Evolutionary conservation across 1,140 invertebrate genomes (phyloP).

Genomic region (Leguminivora glycinivorella): DNA sequence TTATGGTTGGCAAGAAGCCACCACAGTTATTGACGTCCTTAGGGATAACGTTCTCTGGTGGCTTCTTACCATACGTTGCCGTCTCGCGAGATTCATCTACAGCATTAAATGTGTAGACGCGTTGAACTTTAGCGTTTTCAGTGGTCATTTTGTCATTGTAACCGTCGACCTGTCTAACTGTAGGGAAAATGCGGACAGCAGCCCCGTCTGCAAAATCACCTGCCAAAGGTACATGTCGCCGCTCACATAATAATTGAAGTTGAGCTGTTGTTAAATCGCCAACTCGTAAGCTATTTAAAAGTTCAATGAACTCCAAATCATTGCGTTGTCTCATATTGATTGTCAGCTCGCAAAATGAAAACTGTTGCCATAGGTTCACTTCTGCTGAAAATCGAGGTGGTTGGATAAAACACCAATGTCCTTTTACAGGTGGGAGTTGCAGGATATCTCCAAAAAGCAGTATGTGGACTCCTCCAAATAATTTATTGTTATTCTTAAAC

Average conservation of each 20-base stretch:
- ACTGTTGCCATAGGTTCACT: constrained; percentile 35
- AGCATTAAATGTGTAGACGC: constrained; percentile 33
- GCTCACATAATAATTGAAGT: constrained; percentile 34
- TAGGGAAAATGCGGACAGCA: constrained; percentile 40
- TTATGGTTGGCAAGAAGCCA: constrained; percentile 28
- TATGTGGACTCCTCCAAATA: constrained; percentile 39
- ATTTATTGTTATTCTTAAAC: constrained; percentile 39
- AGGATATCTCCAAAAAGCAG: constrained; percentile 45
- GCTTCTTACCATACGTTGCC: constrained; percentile 30
- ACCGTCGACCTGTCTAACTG: constrained; percentile 39
- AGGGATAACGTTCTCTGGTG: constrained; percentile 29
- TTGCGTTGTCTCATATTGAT: constrained; percentile 35
- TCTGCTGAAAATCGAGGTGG: constrained; percentile 33
- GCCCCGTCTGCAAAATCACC: constrained; percentile 41
- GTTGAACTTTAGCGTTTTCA: constrained; percentile 29
- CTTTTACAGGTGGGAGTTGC: constrained; percentile 44
- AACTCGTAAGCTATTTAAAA: constrained; percentile 40
- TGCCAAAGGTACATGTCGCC: constrained; percentile 33
- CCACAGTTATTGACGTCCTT: constrained; percentile 32
- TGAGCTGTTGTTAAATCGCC: constrained; percentile 37
- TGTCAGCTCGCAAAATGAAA: constrained; percentile 35
- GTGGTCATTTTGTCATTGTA: constrained; percentile 40
- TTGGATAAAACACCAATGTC: constrained; percentile 40
- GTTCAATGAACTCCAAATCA: constrained; percentile 41
- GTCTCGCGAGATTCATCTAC: constrained; percentile 35